A percentile compares a stretch with the other conserved stretches of the same genome.
These are phyloP conservation scores for Dorcus hopei DNA, from an alignment of 2,888 invertebrate species.

Conservation along the genomic window DNA sequence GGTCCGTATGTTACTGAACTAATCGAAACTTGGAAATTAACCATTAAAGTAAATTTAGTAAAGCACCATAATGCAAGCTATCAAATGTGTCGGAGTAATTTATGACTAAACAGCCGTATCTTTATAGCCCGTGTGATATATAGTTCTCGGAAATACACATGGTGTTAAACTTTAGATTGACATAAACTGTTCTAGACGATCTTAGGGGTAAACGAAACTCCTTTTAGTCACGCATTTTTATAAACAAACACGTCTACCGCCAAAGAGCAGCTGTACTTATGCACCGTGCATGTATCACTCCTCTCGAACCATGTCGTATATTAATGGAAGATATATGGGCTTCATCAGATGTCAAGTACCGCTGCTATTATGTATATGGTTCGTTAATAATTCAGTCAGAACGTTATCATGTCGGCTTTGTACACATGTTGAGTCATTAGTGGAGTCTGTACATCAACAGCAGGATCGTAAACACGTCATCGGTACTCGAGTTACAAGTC, in stretches of 20 bases:
- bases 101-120: constrained; percentile 46
- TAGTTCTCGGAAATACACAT: constrained; percentile 46
- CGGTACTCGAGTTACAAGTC: constrained; percentile 36
- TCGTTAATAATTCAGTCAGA: constrained; percentile 44
- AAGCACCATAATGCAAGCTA: constrained; percentile 42
- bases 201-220: constrained; percentile 39
- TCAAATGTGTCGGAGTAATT: constrained; percentile 44
- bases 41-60: constrained; percentile 44
- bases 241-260: constrained; percentile 35
- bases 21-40: constrained; percentile 6
- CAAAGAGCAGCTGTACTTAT: constrained; percentile 2
- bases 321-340: constrained; percentile 22
- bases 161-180: constrained; percentile 45
- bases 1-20: no score
- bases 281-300: not conserved
- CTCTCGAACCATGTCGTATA: not conserved
- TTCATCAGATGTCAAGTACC: constrained; percentile 25
- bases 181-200: constrained; percentile 42
- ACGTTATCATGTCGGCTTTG: constrained; percentile 38
- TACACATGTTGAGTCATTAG: constrained; percentile 48
- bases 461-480: constrained; percentile 47
- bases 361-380: constrained; percentile 36
- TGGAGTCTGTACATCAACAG: constrained; percentile 44
- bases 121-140: constrained; percentile 44
- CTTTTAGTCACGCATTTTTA: constrained; percentile 44